Percentiles rank a stretch among this genome's conserved stretches.
These are phyloP conservation scores for Pammene aurita DNA, from an alignment of 2,888 invertebrate species.

Conservation along the genomic window DNA sequence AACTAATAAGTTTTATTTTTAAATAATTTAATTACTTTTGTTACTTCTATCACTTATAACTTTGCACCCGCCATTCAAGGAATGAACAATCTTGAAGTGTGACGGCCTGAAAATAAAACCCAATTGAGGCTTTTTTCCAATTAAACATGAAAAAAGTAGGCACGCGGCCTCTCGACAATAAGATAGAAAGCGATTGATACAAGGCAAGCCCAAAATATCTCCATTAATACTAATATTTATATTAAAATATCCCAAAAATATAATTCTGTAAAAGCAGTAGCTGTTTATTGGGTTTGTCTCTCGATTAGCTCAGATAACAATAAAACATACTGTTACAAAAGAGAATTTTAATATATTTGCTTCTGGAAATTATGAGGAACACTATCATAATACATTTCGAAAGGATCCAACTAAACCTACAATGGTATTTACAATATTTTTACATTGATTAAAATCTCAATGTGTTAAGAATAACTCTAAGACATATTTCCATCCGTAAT, in stretches of 20 bases:
- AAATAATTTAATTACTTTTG: slow-evolving; percentile 80
- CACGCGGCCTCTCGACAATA: neutral
- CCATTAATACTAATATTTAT: neutral
- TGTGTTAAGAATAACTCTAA: slow-evolving; percentile 41
- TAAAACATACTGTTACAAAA: slow-evolving; percentile 67
- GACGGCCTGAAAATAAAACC: slow-evolving; percentile 77
- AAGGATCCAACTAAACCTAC: slow-evolving; percentile 68
- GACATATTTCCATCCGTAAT: slow-evolving; percentile 41
- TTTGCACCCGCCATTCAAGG: slow-evolving; percentile 72
- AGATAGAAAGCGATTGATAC: slow-evolving; percentile 2
- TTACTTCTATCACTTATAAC: slow-evolving; percentile 78
- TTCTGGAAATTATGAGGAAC: slow-evolving; percentile 70
- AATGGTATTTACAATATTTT: slow-evolving; percentile 73
- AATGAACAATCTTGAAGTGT: slow-evolving; percentile 65
- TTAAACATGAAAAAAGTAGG: neutral
- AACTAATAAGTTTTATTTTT: slow-evolving; percentile 80
- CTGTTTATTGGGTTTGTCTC: neutral
- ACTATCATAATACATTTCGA: slow-evolving; percentile 72
- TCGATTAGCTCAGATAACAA: slow-evolving; percentile 44
- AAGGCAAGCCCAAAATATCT: slow-evolving; percentile 12
- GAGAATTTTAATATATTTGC: slow-evolving; percentile 76
- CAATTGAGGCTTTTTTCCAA: slow-evolving; percentile 47
- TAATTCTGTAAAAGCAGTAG: no score
- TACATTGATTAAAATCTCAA: slow-evolving; percentile 51
- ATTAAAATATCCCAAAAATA: no score